These are phyloP conservation scores for Parnassius apollo DNA, from an alignment of 2,888 invertebrate genomes.

Conservation along the genomic window DNA sequence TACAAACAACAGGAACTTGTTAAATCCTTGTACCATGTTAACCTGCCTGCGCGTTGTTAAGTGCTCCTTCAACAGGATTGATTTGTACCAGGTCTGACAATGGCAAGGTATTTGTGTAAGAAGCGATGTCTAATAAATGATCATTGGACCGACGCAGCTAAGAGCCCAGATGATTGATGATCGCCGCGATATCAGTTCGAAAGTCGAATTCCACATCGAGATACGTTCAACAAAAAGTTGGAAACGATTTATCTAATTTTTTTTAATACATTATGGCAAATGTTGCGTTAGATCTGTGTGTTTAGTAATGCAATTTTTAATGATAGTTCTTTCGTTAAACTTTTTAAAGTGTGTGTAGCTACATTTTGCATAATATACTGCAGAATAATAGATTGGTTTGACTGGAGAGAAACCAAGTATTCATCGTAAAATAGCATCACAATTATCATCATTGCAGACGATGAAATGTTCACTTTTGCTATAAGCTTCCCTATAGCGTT, in stretches of 20 bases:
- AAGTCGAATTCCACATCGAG: slow-evolving; percentile 23
- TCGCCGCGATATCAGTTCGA: slow-evolving; percentile 22
- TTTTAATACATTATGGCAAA: slow-evolving; percentile 2
- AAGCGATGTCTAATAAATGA: slow-evolving; percentile 35
- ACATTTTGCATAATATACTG: not conserved
- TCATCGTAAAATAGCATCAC: too few relatives aligned
- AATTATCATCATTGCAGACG: too few relatives aligned
- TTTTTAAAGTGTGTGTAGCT: not conserved
- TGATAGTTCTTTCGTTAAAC: not conserved
- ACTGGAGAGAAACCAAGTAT: too few relatives aligned
- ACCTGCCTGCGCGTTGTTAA: slow-evolving; percentile 15
- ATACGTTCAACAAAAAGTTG: slow-evolving; percentile 22
- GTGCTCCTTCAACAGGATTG: slow-evolving; percentile 30
- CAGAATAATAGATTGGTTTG: too few relatives aligned
- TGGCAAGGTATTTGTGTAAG: slow-evolving; percentile 35
- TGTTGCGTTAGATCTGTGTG: not conserved
- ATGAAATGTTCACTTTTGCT: too few relatives aligned
- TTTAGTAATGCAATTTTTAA: not conserved
- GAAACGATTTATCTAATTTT: slow-evolving; percentile 20
- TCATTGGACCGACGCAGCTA: slow-evolving; percentile 30
- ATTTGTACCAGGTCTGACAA: slow-evolving; percentile 29
- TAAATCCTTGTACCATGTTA: slow-evolving; percentile 1
- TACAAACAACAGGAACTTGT: too few relatives aligned
- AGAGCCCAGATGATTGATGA: slow-evolving; percentile 30
- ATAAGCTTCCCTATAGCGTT: too few relatives aligned